Evolutionary conservation across 2,888 invertebrate species (phyloP).

Genomic region (Chymomyza caudatula): DNA sequence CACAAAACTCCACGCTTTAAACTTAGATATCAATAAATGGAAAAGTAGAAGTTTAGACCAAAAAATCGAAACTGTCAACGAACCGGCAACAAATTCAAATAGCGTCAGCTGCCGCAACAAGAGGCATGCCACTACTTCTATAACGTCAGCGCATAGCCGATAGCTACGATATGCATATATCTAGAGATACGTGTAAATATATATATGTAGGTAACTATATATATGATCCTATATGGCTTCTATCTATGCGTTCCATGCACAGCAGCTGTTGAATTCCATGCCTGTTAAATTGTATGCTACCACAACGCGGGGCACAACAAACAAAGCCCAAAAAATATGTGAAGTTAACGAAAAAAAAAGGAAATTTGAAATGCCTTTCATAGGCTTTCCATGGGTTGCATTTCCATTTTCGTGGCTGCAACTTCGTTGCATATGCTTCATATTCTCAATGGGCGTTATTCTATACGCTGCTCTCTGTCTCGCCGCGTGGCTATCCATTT

Average conservation of each 20-base stretch:
- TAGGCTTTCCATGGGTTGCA: constrained; percentile 10
- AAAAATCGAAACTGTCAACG: not conserved
- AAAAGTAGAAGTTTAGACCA: not conserved
- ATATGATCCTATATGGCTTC: not conserved
- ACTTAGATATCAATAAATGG: constrained; percentile 26
- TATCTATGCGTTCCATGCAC: not conserved
- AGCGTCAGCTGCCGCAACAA: constrained; percentile 45
- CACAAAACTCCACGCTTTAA: not conserved
- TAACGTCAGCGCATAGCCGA: not conserved
- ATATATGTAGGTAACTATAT: not conserved
- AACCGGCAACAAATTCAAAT: constrained; percentile 23
- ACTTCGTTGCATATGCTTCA: constrained; percentile 34
- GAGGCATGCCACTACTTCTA: not conserved
- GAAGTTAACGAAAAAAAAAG: not conserved
- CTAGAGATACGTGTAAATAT: not conserved
- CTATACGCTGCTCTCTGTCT: no score
- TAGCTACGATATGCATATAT: not conserved
- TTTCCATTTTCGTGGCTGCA: constrained; percentile 6
- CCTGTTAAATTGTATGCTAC: not conserved
- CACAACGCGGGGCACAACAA: not conserved
- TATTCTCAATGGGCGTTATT: constrained; percentile 11
- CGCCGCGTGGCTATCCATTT: no score
- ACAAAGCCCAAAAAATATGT: not conserved
- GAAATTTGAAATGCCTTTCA: constrained; percentile 16
- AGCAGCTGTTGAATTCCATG: not conserved